Base-by-base conservation (phyloP, 2,888 invertebrate genomes). In the Punctoribates punctum region DNA sequence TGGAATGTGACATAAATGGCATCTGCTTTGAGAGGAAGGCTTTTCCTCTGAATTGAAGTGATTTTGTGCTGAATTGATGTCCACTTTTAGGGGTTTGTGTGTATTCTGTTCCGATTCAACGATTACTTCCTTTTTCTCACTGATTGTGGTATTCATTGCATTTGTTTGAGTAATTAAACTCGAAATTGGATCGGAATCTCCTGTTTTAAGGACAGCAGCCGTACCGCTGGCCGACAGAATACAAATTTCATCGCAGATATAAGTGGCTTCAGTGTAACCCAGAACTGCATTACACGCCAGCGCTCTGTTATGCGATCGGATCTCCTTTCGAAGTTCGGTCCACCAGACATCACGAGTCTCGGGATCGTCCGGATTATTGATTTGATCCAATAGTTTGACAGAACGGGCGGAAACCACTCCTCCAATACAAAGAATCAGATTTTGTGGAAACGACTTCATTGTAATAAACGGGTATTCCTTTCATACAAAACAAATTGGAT, bases 321-420 rank as follows among this genome's bases (percentile, higher is more conserved):
- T 91, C 87, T 98, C 98, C 84, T 94, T 94, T 73, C 98, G 86
- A 29, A 98, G 87, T 85, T 98, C 96, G 0, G 92, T 93, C 97
- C 98, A 98, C 96, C 97, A 97, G 1, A 91, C 90, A 82, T 96
- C 96, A 60, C 96, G 88, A 3, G 92, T 90, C 82, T 94, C 94
- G 20, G 93, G 92, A 83, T 96, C 96, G 81, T 95, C 93, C 73
- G 91, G 88, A 84, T 91, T 92, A 65, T 90, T 89, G 77, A 92
- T 90, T 80, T 91, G 87, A 25, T 78, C 92, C 65, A 94, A 84
- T 38, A 94, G 85, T 84, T 94, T 94, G 74, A 89, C 95, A 75
- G 89, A 94, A 83, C 92, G 87, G 0, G 93, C 91, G 78, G 91
- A 91, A 46, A 94, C 93, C 4, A 91, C 89, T 20, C 92, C 96